Percentiles rank a stretch among this genome's conserved stretches.
phyloP scores from a whole-genome alignment of 2,888 invertebrate genomes.

The Tridacna crocea region DNA sequence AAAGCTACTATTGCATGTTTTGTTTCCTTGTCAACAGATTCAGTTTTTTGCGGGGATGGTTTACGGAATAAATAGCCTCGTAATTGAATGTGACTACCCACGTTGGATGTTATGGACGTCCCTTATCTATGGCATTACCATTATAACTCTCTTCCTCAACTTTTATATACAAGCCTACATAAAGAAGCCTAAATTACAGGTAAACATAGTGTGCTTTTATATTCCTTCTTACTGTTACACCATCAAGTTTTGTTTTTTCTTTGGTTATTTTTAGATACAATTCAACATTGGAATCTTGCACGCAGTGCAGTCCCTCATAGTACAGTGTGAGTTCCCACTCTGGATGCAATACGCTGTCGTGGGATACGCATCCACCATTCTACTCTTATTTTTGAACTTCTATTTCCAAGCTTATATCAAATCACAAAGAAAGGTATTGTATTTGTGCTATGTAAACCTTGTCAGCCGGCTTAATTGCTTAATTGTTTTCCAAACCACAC shows the following conservation, averaged over 20 bases:
- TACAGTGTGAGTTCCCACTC: conserved; percentile 95
- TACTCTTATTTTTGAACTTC: conserved; percentile 84
- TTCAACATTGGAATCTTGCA: conserved; percentile 95
- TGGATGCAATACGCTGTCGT: conserved; percentile 84
- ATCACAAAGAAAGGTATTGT: conserved; percentile 58
- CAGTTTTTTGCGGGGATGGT: conserved; percentile 84
- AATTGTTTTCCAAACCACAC: no score
- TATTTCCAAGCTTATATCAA: conserved; percentile 84
- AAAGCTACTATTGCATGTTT: conserved; percentile 16
- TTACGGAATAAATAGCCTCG: conserved; percentile 78
- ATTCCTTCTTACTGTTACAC: background rate
- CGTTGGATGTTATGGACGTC: conserved; percentile 79
- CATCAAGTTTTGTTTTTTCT: conserved; percentile 39
- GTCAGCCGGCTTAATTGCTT: background rate
- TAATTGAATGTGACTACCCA: conserved; percentile 78
- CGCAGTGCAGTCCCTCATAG: conserved; percentile 89
- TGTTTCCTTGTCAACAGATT: conserved; percentile 68
- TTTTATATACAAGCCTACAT: conserved; percentile 95
- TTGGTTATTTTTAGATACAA: conserved; percentile 88
- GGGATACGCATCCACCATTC: conserved; percentile 81
- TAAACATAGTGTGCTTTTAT: conserved; percentile 23
- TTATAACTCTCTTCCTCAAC: conserved; percentile 97
- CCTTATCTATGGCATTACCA: conserved; percentile 94
- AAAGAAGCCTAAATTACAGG: conserved; percentile 65
- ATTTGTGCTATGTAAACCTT: background rate